A percentile compares a stretch with the other conserved stretches of the same genome.
Conservation (phyloP, 2,888 invertebrate species). For the Pedicia rivosa region DNA sequence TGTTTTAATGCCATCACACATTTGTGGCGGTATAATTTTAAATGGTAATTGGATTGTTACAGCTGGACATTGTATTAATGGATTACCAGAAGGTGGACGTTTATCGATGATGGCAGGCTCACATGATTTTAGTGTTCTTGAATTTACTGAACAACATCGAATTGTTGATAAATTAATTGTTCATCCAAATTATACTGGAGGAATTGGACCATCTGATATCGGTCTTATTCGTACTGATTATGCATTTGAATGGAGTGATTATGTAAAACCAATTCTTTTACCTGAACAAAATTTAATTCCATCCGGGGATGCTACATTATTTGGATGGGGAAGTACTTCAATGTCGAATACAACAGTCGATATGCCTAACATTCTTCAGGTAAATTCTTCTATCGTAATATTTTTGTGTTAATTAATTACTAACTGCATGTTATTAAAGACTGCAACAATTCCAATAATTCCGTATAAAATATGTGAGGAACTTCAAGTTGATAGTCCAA, state of each 20-base stretch:
- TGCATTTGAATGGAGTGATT: too few relatives aligned
- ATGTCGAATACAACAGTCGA: too few relatives aligned
- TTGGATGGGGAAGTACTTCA: constrained; percentile 28
- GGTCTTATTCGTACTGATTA: constrained; percentile 20
- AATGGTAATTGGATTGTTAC: too few relatives aligned
- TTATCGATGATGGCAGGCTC: too few relatives aligned
- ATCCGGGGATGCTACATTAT: constrained; percentile 23
- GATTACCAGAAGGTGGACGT: too few relatives aligned
- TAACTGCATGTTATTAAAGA: constrained; percentile 21
- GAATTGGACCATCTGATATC: too few relatives aligned
- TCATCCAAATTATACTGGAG: constrained; percentile 2
- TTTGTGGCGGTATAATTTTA: too few relatives aligned
- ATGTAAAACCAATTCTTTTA: constrained; percentile 21
- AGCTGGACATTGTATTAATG: too few relatives aligned
- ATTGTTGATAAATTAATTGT: neutral
- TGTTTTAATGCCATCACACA: too few relatives aligned
- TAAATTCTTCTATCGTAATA: too few relatives aligned
- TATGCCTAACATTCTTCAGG: too few relatives aligned
- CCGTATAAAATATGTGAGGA: constrained; percentile 21
- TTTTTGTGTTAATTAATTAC: constrained; percentile 22
- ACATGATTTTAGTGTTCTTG: neutral
- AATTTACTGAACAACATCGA: too few relatives aligned
- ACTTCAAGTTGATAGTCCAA: constrained; percentile 20
- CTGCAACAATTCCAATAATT: constrained; percentile 23
- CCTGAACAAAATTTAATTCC: constrained; percentile 20